phyloP scores from a whole-genome alignment of 2,113 vertebrate genomes.

The Cyprinodon tularosa region DNA sequence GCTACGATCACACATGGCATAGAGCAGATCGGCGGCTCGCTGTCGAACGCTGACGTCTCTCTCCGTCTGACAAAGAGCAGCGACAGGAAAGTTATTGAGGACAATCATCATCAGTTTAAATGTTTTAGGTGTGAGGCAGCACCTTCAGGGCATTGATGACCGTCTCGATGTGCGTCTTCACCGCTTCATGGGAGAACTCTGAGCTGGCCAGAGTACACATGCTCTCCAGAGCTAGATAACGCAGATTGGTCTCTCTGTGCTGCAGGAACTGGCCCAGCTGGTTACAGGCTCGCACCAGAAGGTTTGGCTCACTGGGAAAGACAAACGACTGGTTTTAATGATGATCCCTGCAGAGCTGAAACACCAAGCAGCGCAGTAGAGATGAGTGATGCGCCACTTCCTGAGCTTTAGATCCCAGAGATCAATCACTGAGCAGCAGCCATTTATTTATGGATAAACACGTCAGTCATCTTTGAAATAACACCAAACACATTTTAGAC shows the following conservation, averaged over 20 bases:
- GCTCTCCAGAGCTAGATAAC: constrained; percentile 86
- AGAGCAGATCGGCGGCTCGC: constrained; percentile 89
- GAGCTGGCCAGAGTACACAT: constrained; percentile 86
- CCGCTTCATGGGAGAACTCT: constrained; percentile 83
- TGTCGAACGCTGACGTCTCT: constrained; percentile 91
- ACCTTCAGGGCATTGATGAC: constrained; percentile 88
- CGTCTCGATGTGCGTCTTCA: constrained; percentile 86
- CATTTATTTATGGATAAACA: too few species aligned
- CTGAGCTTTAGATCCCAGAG: too few species aligned
- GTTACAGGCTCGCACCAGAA: constrained; percentile 84
- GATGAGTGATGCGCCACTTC: too few species aligned
- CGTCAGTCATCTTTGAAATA: too few species aligned
- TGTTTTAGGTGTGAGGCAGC: not conserved
- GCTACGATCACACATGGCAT: constrained; percentile 94
- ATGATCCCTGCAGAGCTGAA: not conserved
- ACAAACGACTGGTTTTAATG: not conserved
- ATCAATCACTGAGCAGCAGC: too few species aligned
- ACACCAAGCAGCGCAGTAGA: too few species aligned
- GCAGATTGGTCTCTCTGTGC: constrained; percentile 87
- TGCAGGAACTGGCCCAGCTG: constrained; percentile 87
- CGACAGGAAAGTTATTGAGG: not conserved
- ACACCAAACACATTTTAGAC: too few species aligned
- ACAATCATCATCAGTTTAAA: not conserved
- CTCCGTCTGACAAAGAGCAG: constrained; percentile 81
- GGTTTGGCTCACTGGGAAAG: constrained; percentile 80